Conservation (phyloP, 2,113 vertebrate genomes). For the Perca schrenkii region DNA sequence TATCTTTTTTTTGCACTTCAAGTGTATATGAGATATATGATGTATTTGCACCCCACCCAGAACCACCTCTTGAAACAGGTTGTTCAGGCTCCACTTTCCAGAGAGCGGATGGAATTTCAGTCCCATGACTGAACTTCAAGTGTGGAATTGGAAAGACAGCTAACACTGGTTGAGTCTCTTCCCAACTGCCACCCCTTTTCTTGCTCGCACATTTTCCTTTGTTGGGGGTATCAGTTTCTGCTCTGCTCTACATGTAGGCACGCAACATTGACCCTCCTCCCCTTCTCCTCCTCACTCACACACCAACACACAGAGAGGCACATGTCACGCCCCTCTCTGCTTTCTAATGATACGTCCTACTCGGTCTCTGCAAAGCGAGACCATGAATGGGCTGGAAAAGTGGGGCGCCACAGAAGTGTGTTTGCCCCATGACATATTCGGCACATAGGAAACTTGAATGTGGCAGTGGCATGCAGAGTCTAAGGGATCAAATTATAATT, state of each 20-base stretch:
- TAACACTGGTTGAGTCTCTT: constrained; percentile 52
- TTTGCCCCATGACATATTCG: constrained; percentile 34
- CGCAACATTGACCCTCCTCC: constrained; percentile 40
- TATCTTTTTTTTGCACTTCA: background rate
- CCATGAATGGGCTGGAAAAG: constrained; percentile 88
- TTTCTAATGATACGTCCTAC: constrained; percentile 71
- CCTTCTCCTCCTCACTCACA: background rate
- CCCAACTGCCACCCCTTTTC: constrained; percentile 42
- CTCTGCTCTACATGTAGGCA: constrained; percentile 58
- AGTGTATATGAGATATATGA: constrained; percentile 22
- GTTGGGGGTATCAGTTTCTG: constrained; percentile 62
- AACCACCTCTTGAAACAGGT: constrained; percentile 46
- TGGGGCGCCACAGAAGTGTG: constrained; percentile 56
- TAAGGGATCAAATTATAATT: background rate
- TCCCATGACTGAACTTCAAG: constrained; percentile 78
- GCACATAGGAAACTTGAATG: constrained; percentile 43
- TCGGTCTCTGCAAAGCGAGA: constrained; percentile 81
- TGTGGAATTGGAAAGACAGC: constrained; percentile 64
- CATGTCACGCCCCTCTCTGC: constrained; percentile 61
- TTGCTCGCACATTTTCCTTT: constrained; percentile 59
- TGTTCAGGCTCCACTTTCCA: constrained; percentile 52
- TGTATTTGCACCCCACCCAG: constrained; percentile 11
- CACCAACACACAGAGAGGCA: constrained; percentile 40
- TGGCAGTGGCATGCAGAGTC: background rate
- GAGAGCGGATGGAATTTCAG: constrained; percentile 81